Base-by-base conservation (phyloP, 2,797 vertebrate genomes). In the Xerus rutilus region DNA sequence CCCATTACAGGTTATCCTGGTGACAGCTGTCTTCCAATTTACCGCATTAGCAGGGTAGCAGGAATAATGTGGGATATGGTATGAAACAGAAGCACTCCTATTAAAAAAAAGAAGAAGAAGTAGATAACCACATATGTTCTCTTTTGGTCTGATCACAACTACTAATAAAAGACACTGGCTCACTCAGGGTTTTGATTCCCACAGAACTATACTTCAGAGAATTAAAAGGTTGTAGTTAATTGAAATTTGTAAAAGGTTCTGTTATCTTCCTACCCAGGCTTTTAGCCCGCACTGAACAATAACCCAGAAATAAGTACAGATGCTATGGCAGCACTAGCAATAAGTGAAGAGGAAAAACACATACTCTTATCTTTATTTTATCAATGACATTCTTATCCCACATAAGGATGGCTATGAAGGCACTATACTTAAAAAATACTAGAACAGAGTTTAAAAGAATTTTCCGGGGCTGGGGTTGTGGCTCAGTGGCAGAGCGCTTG, bases 1-100 rank as follows among this genome's bases (percentile, higher is more conserved):
- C 99, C 99, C 99, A 99, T 99, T 99, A 99, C 99, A 99, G 99
- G 99, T 98, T 98, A 98, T 98, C 98, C 98, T 98, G 98, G 98
- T 96, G 98, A 98, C 98, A 98, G 97, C 86, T 98, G 97, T 96
- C 96, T 98, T 98, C 98, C 98, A 97, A 92, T 97, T 98, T 97
- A 98, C 93, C 89, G 95, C 98, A 98, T 98, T 97, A 97, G 98
- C 97, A 98, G 98, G 97, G 95, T 86, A 98, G 97, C 97, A 96
- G 97, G 94, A 96, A 86, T 84, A 95, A 97, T 95, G 98, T 62
- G 95, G 96, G 93, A 93, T 97, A 96, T 86, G 95, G 84, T 96
- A 96, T 94, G 92, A 97, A 98, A 96, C 70, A 96, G 97, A 96
- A 91, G 98, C 95, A 97, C 97, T 94, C 98, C 98, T 98, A 97